phyloP scores from a whole-genome alignment of 1,140 invertebrate species.

The Leptinotarsa undecemlineata region DNA sequence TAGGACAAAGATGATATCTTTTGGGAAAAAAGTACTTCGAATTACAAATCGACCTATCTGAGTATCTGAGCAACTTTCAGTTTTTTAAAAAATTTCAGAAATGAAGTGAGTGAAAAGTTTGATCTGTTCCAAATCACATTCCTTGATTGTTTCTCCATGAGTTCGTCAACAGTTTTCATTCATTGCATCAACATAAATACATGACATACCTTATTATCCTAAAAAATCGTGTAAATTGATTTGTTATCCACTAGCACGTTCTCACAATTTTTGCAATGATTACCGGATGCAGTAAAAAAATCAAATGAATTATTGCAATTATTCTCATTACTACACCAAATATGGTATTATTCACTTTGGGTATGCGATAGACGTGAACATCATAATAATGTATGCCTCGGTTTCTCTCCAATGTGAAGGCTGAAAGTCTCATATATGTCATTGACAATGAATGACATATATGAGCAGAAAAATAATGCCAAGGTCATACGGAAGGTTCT shows the following conservation, averaged over 20 bases:
- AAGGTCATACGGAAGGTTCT: background rate
- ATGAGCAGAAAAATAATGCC: background rate
- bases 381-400: background rate
- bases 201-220: too few species aligned
- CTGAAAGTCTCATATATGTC: background rate
- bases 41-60: too few species aligned
- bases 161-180: too few species aligned
- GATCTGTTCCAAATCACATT: too few species aligned
- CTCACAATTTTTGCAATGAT: background rate
- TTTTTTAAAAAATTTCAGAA: too few species aligned
- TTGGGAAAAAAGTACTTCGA: too few species aligned
- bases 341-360: background rate
- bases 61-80: too few species aligned
- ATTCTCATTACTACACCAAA: background rate
- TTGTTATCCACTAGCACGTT: background rate
- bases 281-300: background rate
- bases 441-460: background rate
- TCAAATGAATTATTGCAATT: background rate
- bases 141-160: too few species aligned
- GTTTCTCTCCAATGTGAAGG: background rate
- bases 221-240: too few species aligned
- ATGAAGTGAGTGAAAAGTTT: too few species aligned
- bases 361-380: background rate
- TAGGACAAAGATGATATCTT: too few species aligned
- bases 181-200: too few species aligned